Percentiles rank a stretch among this genome's conserved stretches.
These are phyloP conservation scores for Galbula dea DNA, from an alignment of 2,113 vertebrate species.

Conservation along the genomic window DNA sequence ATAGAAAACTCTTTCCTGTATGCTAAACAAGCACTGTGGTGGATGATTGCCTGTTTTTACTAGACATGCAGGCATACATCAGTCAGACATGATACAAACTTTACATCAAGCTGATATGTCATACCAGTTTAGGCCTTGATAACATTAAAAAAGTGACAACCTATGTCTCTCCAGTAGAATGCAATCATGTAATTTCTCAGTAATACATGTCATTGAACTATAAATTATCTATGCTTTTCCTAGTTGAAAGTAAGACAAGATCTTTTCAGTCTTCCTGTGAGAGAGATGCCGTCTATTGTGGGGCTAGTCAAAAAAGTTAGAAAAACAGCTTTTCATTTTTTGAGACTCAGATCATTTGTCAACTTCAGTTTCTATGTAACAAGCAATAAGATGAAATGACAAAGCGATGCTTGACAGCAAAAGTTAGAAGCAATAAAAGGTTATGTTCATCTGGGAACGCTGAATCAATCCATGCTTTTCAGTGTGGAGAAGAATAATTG, in stretches of 20 bases:
- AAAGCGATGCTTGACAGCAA: background rate
- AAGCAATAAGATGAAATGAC: background rate
- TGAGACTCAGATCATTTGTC: background rate
- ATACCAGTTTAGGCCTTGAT: background rate
- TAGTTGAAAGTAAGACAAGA: constrained; percentile 1
- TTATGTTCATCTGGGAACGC: background rate
- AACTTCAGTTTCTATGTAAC: background rate
- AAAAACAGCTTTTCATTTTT: background rate
- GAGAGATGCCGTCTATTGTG: background rate
- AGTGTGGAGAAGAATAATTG: background rate
- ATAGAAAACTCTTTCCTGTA: background rate
- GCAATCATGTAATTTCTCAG: background rate
- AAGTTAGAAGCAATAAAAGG: constrained; percentile 20
- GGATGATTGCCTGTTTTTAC: background rate
- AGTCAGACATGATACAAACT: background rate
- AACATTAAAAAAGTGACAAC: background rate
- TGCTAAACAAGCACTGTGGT: background rate
- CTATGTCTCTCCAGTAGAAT: background rate
- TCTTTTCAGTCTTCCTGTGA: background rate
- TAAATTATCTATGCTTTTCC: background rate
- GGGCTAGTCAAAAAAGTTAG: background rate
- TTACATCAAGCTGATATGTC: background rate
- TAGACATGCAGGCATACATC: background rate
- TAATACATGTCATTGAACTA: background rate
- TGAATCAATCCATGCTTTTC: background rate